Evolutionary conservation across 2,888 invertebrate genomes (phyloP).

Genomic region (Aethes cnicana): DNA sequence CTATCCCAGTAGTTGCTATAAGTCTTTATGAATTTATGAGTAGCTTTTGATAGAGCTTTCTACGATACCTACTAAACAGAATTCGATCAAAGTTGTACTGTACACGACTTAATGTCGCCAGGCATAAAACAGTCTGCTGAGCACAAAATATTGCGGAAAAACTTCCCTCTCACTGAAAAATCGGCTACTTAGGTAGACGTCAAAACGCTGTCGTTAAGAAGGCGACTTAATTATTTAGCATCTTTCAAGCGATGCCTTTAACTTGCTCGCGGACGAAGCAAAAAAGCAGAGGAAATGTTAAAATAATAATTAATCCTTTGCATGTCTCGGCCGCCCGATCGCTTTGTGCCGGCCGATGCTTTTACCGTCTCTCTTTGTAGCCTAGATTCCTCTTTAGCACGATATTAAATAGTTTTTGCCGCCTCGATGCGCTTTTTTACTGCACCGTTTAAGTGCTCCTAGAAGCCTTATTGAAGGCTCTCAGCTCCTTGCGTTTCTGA

Average conservation of each 20-base stretch:
- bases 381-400: slow-evolving; percentile 55
- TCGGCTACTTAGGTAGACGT: slow-evolving; percentile 58
- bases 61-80: slow-evolving; percentile 11
- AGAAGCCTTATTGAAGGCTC: slow-evolving; percentile 44
- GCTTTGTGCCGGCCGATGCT: slow-evolving; percentile 67
- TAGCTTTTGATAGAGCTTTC: slow-evolving; percentile 6
- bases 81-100: slow-evolving; percentile 22
- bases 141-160: slow-evolving; percentile 44
- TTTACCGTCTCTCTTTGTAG: slow-evolving; percentile 65
- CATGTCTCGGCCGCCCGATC: slow-evolving; percentile 47
- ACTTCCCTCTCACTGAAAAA: slow-evolving; percentile 49
- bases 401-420: slow-evolving; percentile 79
- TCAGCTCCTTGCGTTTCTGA: slow-evolving; percentile 23
- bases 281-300: slow-evolving; percentile 77
- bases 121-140: slow-evolving; percentile 32
- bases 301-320: slow-evolving; percentile 82
- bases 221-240: slow-evolving; percentile 78
- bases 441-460: slow-evolving; percentile 45
- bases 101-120: slow-evolving; percentile 33
- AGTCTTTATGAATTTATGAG: not conserved
- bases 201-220: slow-evolving; percentile 69
- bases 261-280: slow-evolving; percentile 68
- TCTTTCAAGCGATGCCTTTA: slow-evolving; percentile 79
- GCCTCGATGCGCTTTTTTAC: slow-evolving; percentile 66
- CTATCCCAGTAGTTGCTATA: no score